phyloP scores from a whole-genome alignment of 2,797 vertebrate genomes.

The Bryconaethiops microstoma region DNA sequence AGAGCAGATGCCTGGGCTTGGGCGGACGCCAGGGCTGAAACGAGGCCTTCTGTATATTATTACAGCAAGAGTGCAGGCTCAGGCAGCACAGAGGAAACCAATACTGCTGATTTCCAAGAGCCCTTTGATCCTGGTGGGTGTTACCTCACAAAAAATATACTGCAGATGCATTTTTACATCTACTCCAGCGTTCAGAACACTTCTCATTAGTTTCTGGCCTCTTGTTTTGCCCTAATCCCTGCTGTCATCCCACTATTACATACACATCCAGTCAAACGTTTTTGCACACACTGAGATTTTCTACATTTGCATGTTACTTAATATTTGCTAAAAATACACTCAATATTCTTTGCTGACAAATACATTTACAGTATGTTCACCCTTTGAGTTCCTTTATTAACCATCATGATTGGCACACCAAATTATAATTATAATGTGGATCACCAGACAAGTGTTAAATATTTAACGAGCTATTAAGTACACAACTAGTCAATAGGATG shows the following conservation, averaged over 20 bases:
- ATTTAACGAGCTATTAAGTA: no score
- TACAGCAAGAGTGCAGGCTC: slow-evolving; percentile 3
- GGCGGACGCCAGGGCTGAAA: slow-evolving; percentile 5
- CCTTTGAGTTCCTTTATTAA: no score
- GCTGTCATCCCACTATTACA: background rate
- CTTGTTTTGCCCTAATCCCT: slow-evolving; percentile 1
- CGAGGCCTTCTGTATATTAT: background rate
- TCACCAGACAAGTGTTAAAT: no score
- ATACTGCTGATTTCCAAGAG: background rate
- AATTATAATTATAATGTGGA: no score
- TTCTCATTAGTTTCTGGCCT: background rate
- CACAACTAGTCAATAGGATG: no score
- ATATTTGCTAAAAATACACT: no score
- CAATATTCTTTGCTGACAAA: no score
- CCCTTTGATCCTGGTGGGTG: background rate
- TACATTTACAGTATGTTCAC: no score
- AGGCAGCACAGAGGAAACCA: background rate
- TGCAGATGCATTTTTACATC: background rate
- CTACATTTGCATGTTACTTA: no score
- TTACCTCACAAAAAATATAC: background rate
- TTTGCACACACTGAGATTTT: no score
- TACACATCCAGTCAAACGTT: no score
- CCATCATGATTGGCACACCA: no score
- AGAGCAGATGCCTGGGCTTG: slow-evolving; percentile 24
- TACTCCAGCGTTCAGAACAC: background rate